phyloP scores from a whole-genome alignment of 2,888 invertebrate species.

The Lysandra coridon region DNA sequence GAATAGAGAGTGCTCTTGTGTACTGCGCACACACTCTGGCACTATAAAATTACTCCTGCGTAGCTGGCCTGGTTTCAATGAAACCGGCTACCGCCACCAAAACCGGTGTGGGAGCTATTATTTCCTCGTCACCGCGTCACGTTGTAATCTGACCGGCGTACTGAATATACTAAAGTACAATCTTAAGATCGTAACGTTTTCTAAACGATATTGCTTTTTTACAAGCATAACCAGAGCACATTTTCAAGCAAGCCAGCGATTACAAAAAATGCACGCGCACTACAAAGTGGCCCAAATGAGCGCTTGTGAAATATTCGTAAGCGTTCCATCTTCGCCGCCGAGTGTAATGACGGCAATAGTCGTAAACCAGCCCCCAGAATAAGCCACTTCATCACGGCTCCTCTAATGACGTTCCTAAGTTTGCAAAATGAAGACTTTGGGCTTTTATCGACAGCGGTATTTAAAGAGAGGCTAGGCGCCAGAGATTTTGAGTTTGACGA shows the following conservation, averaged over 20 bases:
- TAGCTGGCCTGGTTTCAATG: too few species aligned
- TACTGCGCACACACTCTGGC: too few species aligned
- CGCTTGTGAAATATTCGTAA: constrained; percentile 29
- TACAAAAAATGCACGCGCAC: background rate
- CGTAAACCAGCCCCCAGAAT: constrained; percentile 52
- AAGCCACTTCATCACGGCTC: constrained; percentile 52
- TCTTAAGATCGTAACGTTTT: background rate
- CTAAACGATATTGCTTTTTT: background rate
- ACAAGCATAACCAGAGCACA: background rate
- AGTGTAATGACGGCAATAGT: constrained; percentile 54
- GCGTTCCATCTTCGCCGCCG: constrained; percentile 25
- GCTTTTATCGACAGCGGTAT: constrained; percentile 38
- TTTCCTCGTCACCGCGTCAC: too few species aligned
- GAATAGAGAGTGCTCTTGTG: too few species aligned
- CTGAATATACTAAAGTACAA: background rate
- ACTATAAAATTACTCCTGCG: too few species aligned
- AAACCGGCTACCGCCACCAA: too few species aligned
- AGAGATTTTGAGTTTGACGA: background rate
- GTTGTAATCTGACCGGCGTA: too few species aligned
- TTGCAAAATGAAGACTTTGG: constrained; percentile 48
- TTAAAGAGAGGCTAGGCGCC: background rate
- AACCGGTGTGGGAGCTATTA: too few species aligned
- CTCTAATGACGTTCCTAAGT: constrained; percentile 53
- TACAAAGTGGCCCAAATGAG: constrained; percentile 25
- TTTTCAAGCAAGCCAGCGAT: background rate